These are phyloP conservation scores for Agonopterix alstromeriana DNA, from an alignment of 2,888 invertebrate genomes.

Conservation along the genomic window DNA sequence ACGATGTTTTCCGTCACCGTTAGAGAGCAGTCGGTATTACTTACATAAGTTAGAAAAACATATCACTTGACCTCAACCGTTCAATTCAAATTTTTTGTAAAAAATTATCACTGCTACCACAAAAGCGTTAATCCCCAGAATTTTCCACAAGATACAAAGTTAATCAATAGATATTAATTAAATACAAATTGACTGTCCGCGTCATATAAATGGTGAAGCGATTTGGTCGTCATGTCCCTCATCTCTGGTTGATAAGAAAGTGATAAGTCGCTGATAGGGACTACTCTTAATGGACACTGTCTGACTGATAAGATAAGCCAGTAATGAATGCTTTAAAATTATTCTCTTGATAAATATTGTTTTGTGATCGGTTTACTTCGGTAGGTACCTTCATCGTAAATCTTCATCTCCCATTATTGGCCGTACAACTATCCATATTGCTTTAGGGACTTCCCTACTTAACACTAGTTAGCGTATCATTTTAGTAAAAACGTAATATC, in stretches of 20 bases:
- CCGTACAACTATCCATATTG: too few relatives aligned
- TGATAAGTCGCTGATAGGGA: slow-evolving; percentile 43
- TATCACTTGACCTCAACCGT: too few relatives aligned
- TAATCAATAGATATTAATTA: slow-evolving; percentile 16
- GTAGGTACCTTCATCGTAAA: not conserved
- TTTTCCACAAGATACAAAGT: slow-evolving; percentile 14
- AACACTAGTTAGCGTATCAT: too few relatives aligned
- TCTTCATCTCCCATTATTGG: not conserved
- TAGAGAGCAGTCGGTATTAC: too few relatives aligned
- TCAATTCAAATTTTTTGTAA: too few relatives aligned
- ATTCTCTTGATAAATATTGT: slow-evolving; percentile 23
- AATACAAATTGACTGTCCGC: slow-evolving; percentile 35
- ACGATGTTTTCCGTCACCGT: too few relatives aligned
- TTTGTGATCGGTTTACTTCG: not conserved
- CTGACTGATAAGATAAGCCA: slow-evolving; percentile 45
- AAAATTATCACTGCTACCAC: too few relatives aligned
- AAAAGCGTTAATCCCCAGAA: slow-evolving; percentile 1
- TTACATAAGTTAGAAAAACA: too few relatives aligned
- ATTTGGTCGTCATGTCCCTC: slow-evolving; percentile 38
- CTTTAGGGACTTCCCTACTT: too few relatives aligned
- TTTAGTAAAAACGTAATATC: too few relatives aligned
- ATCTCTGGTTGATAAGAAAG: slow-evolving; percentile 43
- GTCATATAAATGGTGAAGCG: slow-evolving; percentile 36
- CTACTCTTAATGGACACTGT: slow-evolving; percentile 51
- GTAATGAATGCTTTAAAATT: slow-evolving; percentile 49